Evolutionary conservation across 2,888 invertebrate genomes (phyloP).

Genomic region (Apamea sordens): DNA sequence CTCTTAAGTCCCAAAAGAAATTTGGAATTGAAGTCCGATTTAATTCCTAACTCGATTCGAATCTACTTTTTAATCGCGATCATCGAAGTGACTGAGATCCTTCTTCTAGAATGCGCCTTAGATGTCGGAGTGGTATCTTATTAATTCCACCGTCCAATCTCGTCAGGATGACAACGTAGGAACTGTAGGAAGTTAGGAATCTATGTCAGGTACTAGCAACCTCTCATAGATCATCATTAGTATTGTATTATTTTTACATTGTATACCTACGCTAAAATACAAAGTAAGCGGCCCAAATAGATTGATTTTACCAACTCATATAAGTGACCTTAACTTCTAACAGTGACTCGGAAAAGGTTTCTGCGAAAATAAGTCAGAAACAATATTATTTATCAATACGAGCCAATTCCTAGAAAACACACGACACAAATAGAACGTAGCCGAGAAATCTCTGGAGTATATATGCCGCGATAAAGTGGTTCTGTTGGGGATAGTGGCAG

Average conservation of each 20-base stretch:
- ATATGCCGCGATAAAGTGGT: constrained; percentile 11
- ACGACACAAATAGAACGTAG: constrained; percentile 1
- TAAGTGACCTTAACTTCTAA: constrained; percentile 11
- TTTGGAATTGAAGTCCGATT: background rate
- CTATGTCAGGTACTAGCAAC: background rate
- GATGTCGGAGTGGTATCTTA: background rate
- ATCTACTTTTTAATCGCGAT: background rate
- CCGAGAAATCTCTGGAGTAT: constrained; percentile 13
- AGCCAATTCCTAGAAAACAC: constrained; percentile 1
- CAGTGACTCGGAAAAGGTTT: constrained; percentile 14
- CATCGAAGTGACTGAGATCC: background rate
- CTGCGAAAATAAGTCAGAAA: constrained; percentile 19
- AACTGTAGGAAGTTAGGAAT: background rate
- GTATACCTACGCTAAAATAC: background rate
- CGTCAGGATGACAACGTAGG: background rate
- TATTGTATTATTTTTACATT: background rate
- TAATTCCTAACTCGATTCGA: background rate
- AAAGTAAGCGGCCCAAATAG: background rate
- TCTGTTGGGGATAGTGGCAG: constrained; percentile 4
- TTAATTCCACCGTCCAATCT: background rate
- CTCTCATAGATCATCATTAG: background rate
- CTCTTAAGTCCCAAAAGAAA: background rate
- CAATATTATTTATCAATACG: constrained; percentile 31
- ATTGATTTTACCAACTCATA: background rate
- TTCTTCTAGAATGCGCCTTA: background rate